Evolutionary conservation across 2,888 invertebrate species (phyloP), one percentile per base, ranked within the genome.

Genomic region (Vanessa cardui): DNA sequence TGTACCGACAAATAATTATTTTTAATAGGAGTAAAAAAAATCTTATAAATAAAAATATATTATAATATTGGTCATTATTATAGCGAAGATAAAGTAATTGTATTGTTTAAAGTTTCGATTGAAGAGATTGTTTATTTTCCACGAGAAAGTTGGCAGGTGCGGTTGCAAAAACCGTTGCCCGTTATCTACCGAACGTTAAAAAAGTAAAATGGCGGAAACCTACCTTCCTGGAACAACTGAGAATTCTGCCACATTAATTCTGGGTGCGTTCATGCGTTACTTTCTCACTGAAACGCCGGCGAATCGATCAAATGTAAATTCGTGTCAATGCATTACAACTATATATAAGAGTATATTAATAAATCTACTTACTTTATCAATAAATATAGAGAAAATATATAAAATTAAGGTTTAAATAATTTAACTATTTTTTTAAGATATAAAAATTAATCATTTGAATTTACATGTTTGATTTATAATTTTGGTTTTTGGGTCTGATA

Each of bases 131-230:
- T 56, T 26, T 56, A 33, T 56, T 56, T 56, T 56, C 20, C 33
- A 56, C 60, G 59, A 49, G 65, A 61, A 66, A 66, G 65, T 66
- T 56, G 47, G 18, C 52, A 18, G 60, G 20, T 26, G 62, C 63
- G 45, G 58, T 62, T 88, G 85, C 87, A 84, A 86, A 87, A 86
- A 83, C 87, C 86, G 85, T 88, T 77, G 79, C 76, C 87, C 88
- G 88, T 87, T 88, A 88, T 78, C 74, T 78, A 79, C 73, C 77
- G 76, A 79, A 77, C 80, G 80, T 60, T 58, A 66, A 52, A 66
- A 80, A 77, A 82, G 80, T 77, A 74, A 73, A 73, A 79, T 79
- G 76, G 69, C 78, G 80, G 83, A 83, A 81, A 80, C 79, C 74
- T 72, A 76, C 74, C 80, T 85, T 83, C 81, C 85, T 78, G 84